Conservation (phyloP, 2,888 invertebrate genomes). For the Kryphioiulus occultus region DNA sequence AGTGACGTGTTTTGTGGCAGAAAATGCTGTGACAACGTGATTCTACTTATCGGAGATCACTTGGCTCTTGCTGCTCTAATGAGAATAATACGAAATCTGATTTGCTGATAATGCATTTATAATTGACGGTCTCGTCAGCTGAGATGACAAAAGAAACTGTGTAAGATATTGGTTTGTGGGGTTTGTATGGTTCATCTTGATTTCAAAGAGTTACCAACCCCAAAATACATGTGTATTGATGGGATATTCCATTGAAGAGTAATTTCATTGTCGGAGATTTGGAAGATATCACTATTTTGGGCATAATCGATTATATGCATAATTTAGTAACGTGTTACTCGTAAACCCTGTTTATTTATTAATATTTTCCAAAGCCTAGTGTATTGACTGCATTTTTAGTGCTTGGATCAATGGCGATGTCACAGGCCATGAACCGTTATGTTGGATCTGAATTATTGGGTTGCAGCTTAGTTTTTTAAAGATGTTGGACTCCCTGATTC, state of each 20-base stretch:
- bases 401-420: too few species aligned
- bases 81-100: background rate
- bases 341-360: too few species aligned
- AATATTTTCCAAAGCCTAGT: too few species aligned
- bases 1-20: background rate
- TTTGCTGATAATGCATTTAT: slow-evolving; percentile 17
- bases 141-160: background rate
- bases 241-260: background rate
- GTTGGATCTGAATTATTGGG: too few species aligned
- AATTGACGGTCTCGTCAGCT: background rate
- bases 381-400: too few species aligned
- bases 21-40: background rate
- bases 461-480: too few species aligned
- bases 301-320: background rate
- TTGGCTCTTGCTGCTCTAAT: background rate
- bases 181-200: background rate
- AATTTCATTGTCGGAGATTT: background rate
- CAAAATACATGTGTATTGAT: background rate
- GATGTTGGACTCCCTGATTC: too few species aligned
- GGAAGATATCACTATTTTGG: background rate
- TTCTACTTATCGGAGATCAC: background rate
- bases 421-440: too few species aligned
- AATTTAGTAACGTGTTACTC: background rate
- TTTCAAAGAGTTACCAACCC: background rate
- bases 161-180: background rate